Percentiles rank a stretch among this genome's conserved stretches.
phyloP scores from a whole-genome alignment of 2,113 vertebrate genomes.

The Oxygymnocypris stewartii region DNA sequence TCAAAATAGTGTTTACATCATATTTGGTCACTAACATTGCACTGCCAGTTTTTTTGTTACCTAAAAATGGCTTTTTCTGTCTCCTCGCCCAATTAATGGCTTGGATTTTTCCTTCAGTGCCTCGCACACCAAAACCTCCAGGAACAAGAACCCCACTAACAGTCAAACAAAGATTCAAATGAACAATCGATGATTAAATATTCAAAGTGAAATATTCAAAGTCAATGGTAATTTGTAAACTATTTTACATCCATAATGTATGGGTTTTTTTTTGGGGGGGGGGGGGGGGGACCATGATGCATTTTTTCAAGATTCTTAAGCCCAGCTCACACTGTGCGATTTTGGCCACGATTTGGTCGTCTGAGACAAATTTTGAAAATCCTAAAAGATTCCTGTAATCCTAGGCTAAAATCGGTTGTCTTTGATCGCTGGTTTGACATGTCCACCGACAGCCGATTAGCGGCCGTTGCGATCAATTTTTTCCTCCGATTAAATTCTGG shows the following conservation, averaged over 20 bases:
- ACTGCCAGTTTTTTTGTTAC: conserved; percentile 66
- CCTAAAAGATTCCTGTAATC: no score
- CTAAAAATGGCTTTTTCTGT: conserved; percentile 92
- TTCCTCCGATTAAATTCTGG: no score
- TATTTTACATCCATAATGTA: background rate
- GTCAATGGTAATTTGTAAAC: background rate
- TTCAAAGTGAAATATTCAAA: background rate
- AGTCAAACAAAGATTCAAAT: background rate
- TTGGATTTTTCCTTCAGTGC: conserved; percentile 95
- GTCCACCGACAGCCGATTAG: no score
- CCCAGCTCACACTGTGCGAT: no score
- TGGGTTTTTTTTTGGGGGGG: no score
- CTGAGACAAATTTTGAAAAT: no score
- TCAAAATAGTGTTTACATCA: background rate
- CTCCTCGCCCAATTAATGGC: conserved; percentile 94
- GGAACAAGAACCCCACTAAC: conserved; percentile 90
- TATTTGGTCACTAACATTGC: background rate
- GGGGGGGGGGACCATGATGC: no score
- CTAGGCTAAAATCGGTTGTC: no score
- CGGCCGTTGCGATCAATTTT: no score
- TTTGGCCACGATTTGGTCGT: no score
- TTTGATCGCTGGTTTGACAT: no score
- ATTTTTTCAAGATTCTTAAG: background rate
- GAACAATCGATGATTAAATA: background rate
- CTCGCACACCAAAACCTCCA: conserved; percentile 92